Conservation (phyloP, 2,113 vertebrate genomes). For the Henicopernis longicauda region DNA sequence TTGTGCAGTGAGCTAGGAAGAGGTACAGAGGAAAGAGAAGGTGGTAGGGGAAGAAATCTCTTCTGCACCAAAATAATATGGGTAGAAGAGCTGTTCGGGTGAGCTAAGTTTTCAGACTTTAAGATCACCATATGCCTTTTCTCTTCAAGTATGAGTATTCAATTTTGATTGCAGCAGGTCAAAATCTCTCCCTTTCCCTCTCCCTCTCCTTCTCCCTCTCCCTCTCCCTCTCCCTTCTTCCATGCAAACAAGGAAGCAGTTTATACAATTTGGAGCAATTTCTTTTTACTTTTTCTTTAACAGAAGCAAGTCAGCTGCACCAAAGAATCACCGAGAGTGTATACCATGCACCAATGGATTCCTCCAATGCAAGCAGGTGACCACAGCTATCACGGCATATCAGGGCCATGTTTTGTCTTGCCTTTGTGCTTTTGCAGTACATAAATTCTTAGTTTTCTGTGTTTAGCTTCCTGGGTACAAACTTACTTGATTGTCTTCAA, state of each 20-base stretch:
- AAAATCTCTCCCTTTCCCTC: background rate
- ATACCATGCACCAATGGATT: conserved; percentile 82
- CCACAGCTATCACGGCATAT: background rate
- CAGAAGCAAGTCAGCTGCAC: conserved; percentile 88
- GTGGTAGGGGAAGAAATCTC: background rate
- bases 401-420: background rate
- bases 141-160: background rate
- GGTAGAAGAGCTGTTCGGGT: background rate
- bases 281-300: conserved; percentile 29
- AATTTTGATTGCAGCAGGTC: background rate
- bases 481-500: background rate
- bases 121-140: background rate
- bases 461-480: background rate
- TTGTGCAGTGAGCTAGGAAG: background rate
- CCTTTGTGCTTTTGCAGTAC: background rate
- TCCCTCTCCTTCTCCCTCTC: background rate
- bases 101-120: background rate
- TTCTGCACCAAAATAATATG: background rate
- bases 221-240: background rate
- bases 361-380: conserved; percentile 71
- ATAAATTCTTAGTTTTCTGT: background rate
- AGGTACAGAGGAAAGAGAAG: background rate
- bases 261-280: background rate
- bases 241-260: background rate
- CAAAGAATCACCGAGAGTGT: conserved; percentile 84